phyloP scores from a whole-genome alignment of 2,888 invertebrate species.

The Chaetoderma sp. region DNA sequence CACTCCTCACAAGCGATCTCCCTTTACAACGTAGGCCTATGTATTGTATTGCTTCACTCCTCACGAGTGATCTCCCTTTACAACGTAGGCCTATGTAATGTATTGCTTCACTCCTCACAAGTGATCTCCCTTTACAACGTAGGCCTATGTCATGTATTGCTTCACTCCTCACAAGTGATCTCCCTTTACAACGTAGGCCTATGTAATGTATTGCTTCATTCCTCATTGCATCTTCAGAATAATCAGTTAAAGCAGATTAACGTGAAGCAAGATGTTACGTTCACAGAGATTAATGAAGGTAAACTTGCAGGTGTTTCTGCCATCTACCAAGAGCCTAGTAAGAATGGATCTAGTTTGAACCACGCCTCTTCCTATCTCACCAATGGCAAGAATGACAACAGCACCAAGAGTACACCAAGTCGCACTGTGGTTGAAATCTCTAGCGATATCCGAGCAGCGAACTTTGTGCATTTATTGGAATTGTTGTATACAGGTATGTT shows the following conservation, averaged over 20 bases:
- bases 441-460: constrained; percentile 50
- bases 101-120: too few species aligned
- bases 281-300: constrained; percentile 54
- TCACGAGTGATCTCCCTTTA: too few species aligned
- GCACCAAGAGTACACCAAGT: constrained; percentile 5
- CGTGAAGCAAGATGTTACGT: constrained; percentile 37
- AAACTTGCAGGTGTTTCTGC: constrained; percentile 47
- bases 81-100: too few species aligned
- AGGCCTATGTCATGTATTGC: too few species aligned
- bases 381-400: constrained; percentile 23
- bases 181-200: too few species aligned
- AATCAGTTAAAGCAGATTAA: constrained; percentile 45
- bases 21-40: too few species aligned
- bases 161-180: too few species aligned
- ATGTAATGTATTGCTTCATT: too few species aligned
- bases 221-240: constrained; percentile 41
- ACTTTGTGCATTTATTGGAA: constrained; percentile 56
- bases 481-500: constrained; percentile 61
- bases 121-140: too few species aligned
- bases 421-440: constrained; percentile 49
- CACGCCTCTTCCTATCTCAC: not conserved
- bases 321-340: constrained; percentile 26
- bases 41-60: too few species aligned
- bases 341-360: not conserved
- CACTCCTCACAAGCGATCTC: too few species aligned